phyloP scores from a whole-genome alignment of 2,797 vertebrate species.

The Takifugu rubripes region DNA sequence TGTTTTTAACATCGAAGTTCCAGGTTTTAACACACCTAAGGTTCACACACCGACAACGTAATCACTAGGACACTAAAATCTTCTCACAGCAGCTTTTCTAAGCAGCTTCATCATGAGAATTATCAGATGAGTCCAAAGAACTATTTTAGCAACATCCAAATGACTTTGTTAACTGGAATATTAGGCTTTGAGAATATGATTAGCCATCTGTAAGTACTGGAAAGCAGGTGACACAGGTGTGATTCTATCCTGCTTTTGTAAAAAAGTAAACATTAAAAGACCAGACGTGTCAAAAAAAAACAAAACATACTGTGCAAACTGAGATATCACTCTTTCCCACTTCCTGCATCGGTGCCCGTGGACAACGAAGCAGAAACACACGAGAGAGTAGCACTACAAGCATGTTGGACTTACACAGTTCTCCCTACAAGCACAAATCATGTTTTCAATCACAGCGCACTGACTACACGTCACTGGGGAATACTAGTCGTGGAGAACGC shows the following conservation, averaged over 20 bases:
- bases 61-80: slow-evolving; percentile 34
- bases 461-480: slow-evolving; percentile 61
- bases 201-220: slow-evolving; percentile 65
- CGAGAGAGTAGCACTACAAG: slow-evolving; percentile 46
- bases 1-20: slow-evolving; percentile 29
- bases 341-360: slow-evolving; percentile 45
- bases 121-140: slow-evolving; percentile 63
- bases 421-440: slow-evolving; percentile 66
- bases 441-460: slow-evolving; percentile 67
- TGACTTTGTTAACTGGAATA: slow-evolving; percentile 68
- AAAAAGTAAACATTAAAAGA: slow-evolving; percentile 2
- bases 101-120: slow-evolving; percentile 67
- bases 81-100: slow-evolving; percentile 60
- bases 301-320: slow-evolving; percentile 15
- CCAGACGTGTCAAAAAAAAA: slow-evolving; percentile 10
- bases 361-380: slow-evolving; percentile 41
- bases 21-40: slow-evolving; percentile 4
- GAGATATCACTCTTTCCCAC: slow-evolving; percentile 34
- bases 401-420: slow-evolving; percentile 42
- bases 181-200: slow-evolving; percentile 66
- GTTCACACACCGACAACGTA: not conserved
- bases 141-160: slow-evolving; percentile 64
- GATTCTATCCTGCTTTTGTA: slow-evolving; percentile 9
- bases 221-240: slow-evolving; percentile 22
- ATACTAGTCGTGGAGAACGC: slow-evolving; percentile 62